A percentile compares a stretch with the other conserved stretches of the same genome.
Conservation (phyloP, 2,797 vertebrate species). For the Acomys russatus region DNA sequence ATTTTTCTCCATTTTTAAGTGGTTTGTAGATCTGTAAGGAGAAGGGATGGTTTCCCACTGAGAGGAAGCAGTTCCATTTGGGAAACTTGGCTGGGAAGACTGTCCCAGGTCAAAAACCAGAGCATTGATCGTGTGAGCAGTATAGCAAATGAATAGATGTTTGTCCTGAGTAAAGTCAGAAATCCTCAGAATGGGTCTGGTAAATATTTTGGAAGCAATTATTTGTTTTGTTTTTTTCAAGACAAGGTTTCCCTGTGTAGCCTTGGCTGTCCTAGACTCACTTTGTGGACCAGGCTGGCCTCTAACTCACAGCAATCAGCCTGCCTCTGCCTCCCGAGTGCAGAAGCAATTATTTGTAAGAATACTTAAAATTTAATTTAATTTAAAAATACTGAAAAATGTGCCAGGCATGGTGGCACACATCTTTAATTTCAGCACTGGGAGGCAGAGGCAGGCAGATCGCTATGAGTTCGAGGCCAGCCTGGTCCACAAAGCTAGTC, state of each 20-base stretch:
- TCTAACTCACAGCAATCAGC: too few relatives aligned
- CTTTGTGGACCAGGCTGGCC: too few relatives aligned
- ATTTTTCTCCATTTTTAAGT: constrained; percentile 57
- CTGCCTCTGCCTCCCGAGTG: too few relatives aligned
- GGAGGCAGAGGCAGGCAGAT: too few relatives aligned
- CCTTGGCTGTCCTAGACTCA: too few relatives aligned
- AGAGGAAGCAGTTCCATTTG: constrained; percentile 54
- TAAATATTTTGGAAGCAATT: constrained; percentile 53
- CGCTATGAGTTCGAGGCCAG: too few relatives aligned
- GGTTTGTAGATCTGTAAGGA: constrained; percentile 53
- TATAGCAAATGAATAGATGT: constrained; percentile 57
- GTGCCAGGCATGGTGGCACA: not conserved
- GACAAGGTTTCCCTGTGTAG: too few relatives aligned
- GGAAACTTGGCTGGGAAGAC: constrained; percentile 65
- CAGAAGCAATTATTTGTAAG: constrained; percentile 37
- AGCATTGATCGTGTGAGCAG: constrained; percentile 51
- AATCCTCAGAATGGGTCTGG: constrained; percentile 56
- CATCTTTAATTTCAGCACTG: too few relatives aligned
- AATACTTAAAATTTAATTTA: constrained; percentile 8
- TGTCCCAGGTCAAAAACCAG: constrained; percentile 54
- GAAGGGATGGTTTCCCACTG: constrained; percentile 61
- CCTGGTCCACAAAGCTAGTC: too few relatives aligned
- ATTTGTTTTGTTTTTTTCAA: constrained; percentile 15
- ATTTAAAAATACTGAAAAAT: constrained; percentile 64
- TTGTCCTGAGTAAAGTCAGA: constrained; percentile 72